These are phyloP conservation scores for Fistularia tabacaria DNA, from an alignment of 2,797 vertebrate genomes.

Conservation along the genomic window DNA sequence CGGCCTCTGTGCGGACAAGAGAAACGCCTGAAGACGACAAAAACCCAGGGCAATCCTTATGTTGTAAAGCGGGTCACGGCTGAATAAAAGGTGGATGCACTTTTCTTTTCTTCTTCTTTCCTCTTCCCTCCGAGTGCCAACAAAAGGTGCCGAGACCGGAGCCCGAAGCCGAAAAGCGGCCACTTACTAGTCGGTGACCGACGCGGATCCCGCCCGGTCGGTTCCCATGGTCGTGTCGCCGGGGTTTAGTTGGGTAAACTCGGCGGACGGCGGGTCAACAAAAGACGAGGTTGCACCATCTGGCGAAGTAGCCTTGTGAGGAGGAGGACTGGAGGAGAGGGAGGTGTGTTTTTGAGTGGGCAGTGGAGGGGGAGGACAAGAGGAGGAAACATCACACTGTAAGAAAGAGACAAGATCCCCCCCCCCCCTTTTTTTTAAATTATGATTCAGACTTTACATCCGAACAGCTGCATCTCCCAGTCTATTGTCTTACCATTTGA, in stretches of 20 bases:
- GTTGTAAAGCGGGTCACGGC: conserved; percentile 29
- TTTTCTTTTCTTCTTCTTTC: conserved; percentile 13
- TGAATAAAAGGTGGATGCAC: conserved; percentile 34
- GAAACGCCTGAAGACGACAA: conserved; percentile 24
- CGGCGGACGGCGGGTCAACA: conserved; percentile 69
- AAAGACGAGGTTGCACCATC: conserved; percentile 80
- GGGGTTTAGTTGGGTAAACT: conserved; percentile 56
- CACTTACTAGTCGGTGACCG: conserved; percentile 54
- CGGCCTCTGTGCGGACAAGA: neutral
- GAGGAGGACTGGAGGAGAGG: conserved; percentile 73
- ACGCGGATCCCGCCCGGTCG: conserved; percentile 18
- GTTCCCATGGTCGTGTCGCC: conserved; percentile 63
- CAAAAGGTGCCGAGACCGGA: conserved; percentile 1
- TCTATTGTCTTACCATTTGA: too few species aligned
- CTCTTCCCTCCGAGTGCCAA: neutral
- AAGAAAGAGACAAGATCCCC: neutral
- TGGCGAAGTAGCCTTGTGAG: conserved; percentile 78
- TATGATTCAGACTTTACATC: neutral
- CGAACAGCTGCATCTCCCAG: too few species aligned
- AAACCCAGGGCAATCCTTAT: conserved; percentile 51
- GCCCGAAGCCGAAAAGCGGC: neutral
- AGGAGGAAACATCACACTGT: conserved; percentile 1
- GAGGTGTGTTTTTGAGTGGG: conserved; percentile 78
- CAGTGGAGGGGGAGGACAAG: conserved; percentile 29
- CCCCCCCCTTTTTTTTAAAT: neutral